Conservation (phyloP, 1,140 invertebrate genomes). For the Lethocerus indicus region DNA sequence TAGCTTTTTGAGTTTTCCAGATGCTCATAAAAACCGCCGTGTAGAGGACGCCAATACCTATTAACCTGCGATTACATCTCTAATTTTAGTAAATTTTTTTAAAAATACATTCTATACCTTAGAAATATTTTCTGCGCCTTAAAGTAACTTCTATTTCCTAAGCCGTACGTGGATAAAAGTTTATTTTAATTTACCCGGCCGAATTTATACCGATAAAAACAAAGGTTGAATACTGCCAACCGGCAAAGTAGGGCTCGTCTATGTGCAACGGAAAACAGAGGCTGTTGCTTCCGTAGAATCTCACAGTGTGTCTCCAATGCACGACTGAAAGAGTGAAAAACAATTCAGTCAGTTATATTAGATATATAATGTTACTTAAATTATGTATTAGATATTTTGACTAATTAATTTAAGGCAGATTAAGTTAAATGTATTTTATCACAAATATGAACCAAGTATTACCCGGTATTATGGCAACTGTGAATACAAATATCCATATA, state of each 20-base stretch:
- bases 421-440: neutral
- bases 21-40: conserved; percentile 45
- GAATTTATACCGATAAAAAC: conserved; percentile 53
- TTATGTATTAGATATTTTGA: neutral
- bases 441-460: conserved; percentile 1
- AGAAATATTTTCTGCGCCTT: no score
- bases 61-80: conserved; percentile 28
- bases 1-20: conserved; percentile 37
- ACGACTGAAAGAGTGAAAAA: conserved; percentile 32
- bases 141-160: neutral
- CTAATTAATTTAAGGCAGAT: no score
- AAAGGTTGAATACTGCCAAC: conserved; percentile 60
- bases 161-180: neutral
- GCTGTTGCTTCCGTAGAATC: conserved; percentile 51
- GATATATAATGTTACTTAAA: neutral
- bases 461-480: conserved; percentile 47
- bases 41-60: conserved; percentile 44
- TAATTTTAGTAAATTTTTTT: conserved; percentile 8
- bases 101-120: no score
- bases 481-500: conserved; percentile 45
- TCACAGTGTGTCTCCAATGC: conserved; percentile 39
- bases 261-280: conserved; percentile 60
- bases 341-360: neutral
- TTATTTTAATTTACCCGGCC: conserved; percentile 26
- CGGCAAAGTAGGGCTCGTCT: conserved; percentile 44